Evolutionary conservation across 2,888 invertebrate genomes (phyloP).

Genomic region (Agapostemon virescens): DNA sequence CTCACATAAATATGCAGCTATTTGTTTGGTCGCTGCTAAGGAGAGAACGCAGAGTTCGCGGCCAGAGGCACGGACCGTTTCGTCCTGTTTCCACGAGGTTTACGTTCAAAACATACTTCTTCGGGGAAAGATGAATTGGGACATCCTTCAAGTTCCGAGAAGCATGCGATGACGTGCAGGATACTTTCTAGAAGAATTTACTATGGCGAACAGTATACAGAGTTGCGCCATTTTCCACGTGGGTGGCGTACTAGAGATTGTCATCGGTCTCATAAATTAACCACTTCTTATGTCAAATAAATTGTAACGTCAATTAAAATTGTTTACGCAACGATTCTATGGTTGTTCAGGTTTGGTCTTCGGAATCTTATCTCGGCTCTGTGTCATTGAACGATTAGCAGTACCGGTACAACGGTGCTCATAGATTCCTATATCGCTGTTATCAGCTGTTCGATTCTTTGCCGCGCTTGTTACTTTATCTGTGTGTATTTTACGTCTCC

Average conservation of each 20-base stretch:
- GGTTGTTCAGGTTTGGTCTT: not conserved
- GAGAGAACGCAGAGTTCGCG: slow-evolving; percentile 52
- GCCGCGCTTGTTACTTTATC: not conserved
- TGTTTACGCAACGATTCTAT: not conserved
- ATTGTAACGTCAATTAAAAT: not conserved
- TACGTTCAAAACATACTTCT: slow-evolving; percentile 52
- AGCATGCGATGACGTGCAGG: slow-evolving; percentile 33
- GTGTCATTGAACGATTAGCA: not conserved
- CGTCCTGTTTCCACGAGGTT: slow-evolving; percentile 37
- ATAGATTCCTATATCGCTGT: not conserved
- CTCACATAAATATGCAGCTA: slow-evolving; percentile 58
- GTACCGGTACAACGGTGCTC: not conserved
- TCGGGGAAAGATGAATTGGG: slow-evolving; percentile 57
- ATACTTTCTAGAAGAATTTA: slow-evolving; percentile 24
- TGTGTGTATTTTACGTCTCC: not conserved
- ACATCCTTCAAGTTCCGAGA: slow-evolving; percentile 52
- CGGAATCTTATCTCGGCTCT: not conserved
- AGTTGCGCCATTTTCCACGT: not conserved
- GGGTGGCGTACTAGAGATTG: not conserved
- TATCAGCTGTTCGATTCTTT: not conserved
- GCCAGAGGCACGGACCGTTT: slow-evolving; percentile 18
- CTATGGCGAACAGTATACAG: not conserved
- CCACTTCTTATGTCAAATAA: not conserved
- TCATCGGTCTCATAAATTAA: not conserved
- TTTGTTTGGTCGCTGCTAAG: slow-evolving; percentile 59